These are phyloP conservation scores for Caradrina kadenii DNA, from an alignment of 2,888 invertebrate species.

Conservation along the genomic window DNA sequence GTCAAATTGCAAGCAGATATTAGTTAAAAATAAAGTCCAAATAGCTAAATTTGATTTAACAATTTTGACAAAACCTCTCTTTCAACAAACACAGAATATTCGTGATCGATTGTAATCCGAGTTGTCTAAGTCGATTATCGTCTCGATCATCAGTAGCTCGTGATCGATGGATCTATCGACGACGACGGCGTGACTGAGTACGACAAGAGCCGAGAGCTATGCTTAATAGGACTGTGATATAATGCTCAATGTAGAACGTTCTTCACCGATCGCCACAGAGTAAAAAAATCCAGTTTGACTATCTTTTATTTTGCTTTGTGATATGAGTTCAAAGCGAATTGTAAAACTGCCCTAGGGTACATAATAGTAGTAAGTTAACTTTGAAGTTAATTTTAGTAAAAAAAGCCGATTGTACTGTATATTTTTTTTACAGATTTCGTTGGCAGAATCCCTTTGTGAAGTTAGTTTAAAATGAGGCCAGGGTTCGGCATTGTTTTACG, in stretches of 20 bases:
- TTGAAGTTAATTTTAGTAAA: not conserved
- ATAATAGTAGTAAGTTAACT: too few relatives aligned
- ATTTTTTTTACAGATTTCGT: not conserved
- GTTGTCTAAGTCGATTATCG: constrained; percentile 30
- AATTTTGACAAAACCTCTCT: not conserved
- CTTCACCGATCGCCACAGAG: constrained; percentile 30
- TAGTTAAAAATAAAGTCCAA: not conserved
- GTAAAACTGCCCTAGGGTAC: too few relatives aligned
- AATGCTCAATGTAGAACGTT: constrained; percentile 32
- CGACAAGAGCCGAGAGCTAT: constrained; percentile 36
- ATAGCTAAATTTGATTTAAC: too few relatives aligned
- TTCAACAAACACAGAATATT: constrained; percentile 17
- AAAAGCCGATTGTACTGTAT: not conserved
- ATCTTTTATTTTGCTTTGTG: not conserved
- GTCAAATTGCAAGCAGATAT: too few relatives aligned
- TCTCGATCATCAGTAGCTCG: constrained; percentile 36
- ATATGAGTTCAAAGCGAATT: not conserved
- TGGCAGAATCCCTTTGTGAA: not conserved
- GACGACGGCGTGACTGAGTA: constrained; percentile 34
- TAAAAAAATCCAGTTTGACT: not conserved
- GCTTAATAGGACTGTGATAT: constrained; percentile 43
- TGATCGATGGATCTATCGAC: constrained; percentile 37
- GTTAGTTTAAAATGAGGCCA: not conserved
- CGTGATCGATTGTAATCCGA: constrained; percentile 28
- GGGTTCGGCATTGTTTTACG: too few relatives aligned